Percentiles rank a stretch among this genome's conserved stretches.
These are phyloP conservation scores for Myotis findleyi DNA, from an alignment of 2,797 vertebrate species.

Conservation along the genomic window DNA sequence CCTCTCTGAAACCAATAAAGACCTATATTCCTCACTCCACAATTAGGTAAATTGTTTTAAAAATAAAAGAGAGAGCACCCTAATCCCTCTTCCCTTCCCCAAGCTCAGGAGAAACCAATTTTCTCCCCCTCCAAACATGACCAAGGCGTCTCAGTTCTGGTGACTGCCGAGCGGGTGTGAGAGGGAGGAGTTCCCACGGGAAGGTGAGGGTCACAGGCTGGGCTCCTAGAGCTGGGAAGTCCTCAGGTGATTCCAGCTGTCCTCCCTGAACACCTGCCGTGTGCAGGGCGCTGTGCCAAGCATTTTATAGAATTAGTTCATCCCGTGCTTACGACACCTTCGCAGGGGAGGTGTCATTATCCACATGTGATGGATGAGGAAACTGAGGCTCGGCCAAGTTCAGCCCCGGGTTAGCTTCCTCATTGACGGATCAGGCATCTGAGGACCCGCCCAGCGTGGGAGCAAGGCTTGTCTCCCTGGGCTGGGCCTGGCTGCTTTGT, in stretches of 20 bases:
- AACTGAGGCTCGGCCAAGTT: slow-evolving; percentile 9
- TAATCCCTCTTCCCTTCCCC: background rate
- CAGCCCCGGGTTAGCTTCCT: slow-evolving; percentile 12
- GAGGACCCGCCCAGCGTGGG: background rate
- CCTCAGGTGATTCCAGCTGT: background rate
- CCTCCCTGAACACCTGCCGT: background rate
- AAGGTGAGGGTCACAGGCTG: background rate
- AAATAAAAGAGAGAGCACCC: background rate
- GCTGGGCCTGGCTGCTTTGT: background rate
- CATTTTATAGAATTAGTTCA: background rate
- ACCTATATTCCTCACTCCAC: too few relatives aligned
- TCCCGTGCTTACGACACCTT: background rate
- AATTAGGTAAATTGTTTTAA: too few relatives aligned
- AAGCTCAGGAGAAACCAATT: background rate
- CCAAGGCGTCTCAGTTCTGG: background rate
- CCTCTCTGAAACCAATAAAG: too few relatives aligned
- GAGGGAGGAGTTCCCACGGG: background rate
- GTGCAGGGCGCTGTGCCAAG: background rate
- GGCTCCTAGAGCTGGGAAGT: background rate
- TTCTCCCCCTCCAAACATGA: background rate
- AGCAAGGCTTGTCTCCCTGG: background rate
- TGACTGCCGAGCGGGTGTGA: background rate
- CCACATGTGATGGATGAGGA: slow-evolving; percentile 33
- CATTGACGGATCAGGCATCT: background rate
- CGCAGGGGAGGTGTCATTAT: background rate